Evolutionary conservation across 2,113 vertebrate species (phyloP).

Genomic region (Machaerirhynchus nigripectus): DNA sequence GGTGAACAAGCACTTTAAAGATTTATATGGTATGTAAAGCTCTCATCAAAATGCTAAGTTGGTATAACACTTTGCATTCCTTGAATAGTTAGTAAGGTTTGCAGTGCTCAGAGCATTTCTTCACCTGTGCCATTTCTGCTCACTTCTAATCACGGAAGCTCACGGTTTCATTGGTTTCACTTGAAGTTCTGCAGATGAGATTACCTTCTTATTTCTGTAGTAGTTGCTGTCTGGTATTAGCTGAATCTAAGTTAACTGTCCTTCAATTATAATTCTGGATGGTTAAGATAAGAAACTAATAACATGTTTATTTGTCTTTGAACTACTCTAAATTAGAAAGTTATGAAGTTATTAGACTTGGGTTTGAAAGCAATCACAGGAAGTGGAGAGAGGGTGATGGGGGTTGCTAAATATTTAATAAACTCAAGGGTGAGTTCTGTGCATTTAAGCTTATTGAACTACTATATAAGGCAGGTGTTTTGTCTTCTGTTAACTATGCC

Average conservation of each 20-base stretch:
- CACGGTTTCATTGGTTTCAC: neutral
- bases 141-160: neutral
- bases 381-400: neutral
- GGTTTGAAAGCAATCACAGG: neutral
- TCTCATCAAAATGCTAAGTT: conserved; percentile 18
- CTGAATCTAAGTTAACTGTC: neutral
- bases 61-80: neutral
- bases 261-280: neutral
- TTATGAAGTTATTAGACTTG: neutral
- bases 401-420: neutral
- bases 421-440: neutral
- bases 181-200: neutral
- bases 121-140: neutral
- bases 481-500: neutral
- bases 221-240: neutral
- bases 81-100: neutral
- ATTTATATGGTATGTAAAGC: neutral
- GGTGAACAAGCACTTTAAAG: neutral
- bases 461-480: neutral
- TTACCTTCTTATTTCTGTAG: neutral
- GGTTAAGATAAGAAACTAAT: neutral
- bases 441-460: neutral
- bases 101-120: neutral
- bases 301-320: neutral
- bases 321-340: neutral